These are phyloP conservation scores for Atherix ibis DNA, from an alignment of 2,888 invertebrate genomes.

Conservation along the genomic window DNA sequence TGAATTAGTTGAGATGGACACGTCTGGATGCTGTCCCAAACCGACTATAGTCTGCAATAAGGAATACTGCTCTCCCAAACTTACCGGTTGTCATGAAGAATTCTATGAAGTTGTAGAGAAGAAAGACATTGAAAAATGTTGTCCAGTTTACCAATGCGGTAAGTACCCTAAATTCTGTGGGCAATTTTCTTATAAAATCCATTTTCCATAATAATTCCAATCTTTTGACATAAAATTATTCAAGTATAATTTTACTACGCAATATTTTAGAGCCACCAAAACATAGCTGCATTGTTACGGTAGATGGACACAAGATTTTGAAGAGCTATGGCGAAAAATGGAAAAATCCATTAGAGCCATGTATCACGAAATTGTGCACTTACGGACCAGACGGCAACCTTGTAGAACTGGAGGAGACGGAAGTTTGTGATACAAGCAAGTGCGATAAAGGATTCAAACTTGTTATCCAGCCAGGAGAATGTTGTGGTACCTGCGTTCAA, in stretches of 20 bases:
- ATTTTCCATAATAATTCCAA: too few relatives aligned
- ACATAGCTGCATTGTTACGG: slow-evolving; percentile 24
- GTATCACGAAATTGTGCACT: slow-evolving; percentile 25
- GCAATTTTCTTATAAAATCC: too few relatives aligned
- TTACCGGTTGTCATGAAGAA: slow-evolving; percentile 31
- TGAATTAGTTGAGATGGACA: slow-evolving; percentile 40
- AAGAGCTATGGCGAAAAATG: slow-evolving; percentile 33
- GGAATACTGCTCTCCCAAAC: slow-evolving; percentile 44
- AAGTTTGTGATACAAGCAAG: slow-evolving; percentile 21
- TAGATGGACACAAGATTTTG: slow-evolving; percentile 22
- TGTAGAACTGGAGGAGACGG: slow-evolving; percentile 17
- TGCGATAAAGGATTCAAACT: slow-evolving; percentile 43
- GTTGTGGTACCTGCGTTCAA: slow-evolving; percentile 51
- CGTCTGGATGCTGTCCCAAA: slow-evolving; percentile 57
- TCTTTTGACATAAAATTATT: too few relatives aligned
- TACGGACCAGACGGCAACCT: slow-evolving; percentile 24
- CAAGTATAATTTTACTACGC: too few relatives aligned
- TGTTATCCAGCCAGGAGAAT: slow-evolving; percentile 26
- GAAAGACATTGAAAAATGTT: slow-evolving; percentile 39
- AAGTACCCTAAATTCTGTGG: too few relatives aligned
- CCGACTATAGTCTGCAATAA: slow-evolving; percentile 42
- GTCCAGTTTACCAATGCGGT: slow-evolving; percentile 51
- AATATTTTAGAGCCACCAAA: slow-evolving; percentile 28
- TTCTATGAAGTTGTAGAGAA: slow-evolving; percentile 36
- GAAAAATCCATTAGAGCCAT: slow-evolving; percentile 33